A percentile compares a stretch with the other conserved stretches of the same genome.
phyloP scores from a whole-genome alignment of 2,113 vertebrate species.

The Etia nguti region DNA sequence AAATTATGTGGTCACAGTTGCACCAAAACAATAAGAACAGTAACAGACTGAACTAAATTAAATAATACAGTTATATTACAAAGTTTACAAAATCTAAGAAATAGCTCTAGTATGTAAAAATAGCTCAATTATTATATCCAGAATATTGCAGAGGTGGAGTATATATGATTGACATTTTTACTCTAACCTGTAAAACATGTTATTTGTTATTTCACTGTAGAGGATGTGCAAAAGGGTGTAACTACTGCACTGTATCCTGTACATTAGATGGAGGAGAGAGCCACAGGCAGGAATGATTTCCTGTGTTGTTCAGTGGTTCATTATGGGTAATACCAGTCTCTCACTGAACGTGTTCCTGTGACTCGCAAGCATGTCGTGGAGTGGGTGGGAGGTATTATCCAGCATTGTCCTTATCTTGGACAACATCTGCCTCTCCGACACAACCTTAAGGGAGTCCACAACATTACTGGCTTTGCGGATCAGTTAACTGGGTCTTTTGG shows the following conservation, averaged over 20 bases:
- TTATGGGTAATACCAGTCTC: background rate
- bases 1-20: background rate
- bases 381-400: background rate
- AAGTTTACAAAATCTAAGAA: background rate
- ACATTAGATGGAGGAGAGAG: background rate
- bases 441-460: background rate
- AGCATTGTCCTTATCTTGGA: background rate
- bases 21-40: background rate
- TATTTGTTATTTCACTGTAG: background rate
- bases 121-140: background rate
- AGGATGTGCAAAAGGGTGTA: background rate
- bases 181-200: background rate
- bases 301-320: background rate
- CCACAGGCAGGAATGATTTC: background rate
- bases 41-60: background rate
- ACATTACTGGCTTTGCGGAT: background rate
- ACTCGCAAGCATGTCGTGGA: background rate
- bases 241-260: background rate
- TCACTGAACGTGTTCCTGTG: background rate
- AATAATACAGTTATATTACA: background rate
- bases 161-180: background rate
- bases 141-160: background rate
- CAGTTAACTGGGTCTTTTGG: background rate
- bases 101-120: background rate
- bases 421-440: background rate